Conservation (phyloP, 2,797 vertebrate genomes). For the Fistularia commersonii region DNA sequence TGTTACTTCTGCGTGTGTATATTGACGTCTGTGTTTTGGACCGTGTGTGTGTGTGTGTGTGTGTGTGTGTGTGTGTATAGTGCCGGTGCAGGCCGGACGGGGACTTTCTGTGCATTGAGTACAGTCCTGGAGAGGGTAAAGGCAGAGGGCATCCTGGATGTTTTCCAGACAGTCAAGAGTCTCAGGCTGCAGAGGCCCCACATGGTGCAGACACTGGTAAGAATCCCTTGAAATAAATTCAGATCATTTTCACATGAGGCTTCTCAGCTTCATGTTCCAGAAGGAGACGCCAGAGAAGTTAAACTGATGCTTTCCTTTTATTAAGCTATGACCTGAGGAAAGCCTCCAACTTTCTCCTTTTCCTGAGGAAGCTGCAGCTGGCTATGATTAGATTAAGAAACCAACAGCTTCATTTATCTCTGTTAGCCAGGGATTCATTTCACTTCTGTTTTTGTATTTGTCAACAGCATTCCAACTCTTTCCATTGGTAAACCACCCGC, state of each 20-base stretch:
- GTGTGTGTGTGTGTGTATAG: constrained; percentile 59
- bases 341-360: no score
- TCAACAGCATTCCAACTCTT: no score
- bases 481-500: no score
- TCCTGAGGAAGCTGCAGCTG: no score
- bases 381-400: no score
- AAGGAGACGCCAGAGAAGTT: no score
- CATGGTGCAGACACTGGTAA: constrained; percentile 99
- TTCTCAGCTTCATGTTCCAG: neutral
- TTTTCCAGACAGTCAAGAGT: constrained; percentile 99
- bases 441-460: no score
- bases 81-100: constrained; percentile 93
- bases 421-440: no score
- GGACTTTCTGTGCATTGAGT: constrained; percentile 96
- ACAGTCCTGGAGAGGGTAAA: constrained; percentile 98
- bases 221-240: constrained; percentile 1
- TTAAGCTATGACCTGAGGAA: no score
- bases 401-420: no score
- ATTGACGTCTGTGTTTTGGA: neutral
- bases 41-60: neutral
- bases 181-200: constrained; percentile 96
- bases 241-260: neutral
- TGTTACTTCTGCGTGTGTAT: neutral
- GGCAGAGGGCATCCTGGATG: constrained; percentile 96
- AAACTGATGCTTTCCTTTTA: no score